These are phyloP conservation scores for Danionella cerebrum DNA, from an alignment of 2,113 vertebrate species.

Conservation along the genomic window DNA sequence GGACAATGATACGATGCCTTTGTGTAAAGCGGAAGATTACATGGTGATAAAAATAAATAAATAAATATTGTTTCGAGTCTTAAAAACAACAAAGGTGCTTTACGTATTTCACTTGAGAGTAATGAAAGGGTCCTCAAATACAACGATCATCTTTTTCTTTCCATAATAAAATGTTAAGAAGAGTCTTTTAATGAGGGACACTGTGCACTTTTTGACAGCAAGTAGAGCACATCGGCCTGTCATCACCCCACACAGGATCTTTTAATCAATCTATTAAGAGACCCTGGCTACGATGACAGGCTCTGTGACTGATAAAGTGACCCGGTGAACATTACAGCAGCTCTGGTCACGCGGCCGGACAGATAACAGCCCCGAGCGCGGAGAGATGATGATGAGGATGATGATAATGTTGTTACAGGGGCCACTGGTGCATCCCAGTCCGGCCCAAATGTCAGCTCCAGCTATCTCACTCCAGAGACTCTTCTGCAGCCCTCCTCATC, in stretches of 20 bases:
- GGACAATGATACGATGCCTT: no score
- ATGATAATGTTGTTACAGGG: constrained; percentile 48
- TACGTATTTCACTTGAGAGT: no score
- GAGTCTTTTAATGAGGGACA: not conserved
- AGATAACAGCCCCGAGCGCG: constrained; percentile 56
- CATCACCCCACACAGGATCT: constrained; percentile 37
- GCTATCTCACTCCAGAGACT: constrained; percentile 34
- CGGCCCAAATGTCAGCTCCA: constrained; percentile 55
- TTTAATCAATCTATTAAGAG: constrained; percentile 58
- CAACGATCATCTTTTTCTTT: no score
- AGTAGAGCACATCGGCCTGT: constrained; percentile 10
- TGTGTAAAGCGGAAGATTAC: no score
- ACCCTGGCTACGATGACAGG: constrained; percentile 33
- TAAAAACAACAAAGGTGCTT: no score
- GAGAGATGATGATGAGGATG: constrained; percentile 54
- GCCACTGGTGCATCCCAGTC: constrained; percentile 48
- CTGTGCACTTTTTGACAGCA: not conserved
- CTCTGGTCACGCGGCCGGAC: constrained; percentile 39
- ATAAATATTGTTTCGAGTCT: no score
- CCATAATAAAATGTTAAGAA: no score
- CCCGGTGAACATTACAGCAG: constrained; percentile 35
- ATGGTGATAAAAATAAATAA: no score
- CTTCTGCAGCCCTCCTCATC: not conserved
- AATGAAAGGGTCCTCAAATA: no score
- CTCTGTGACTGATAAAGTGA: constrained; percentile 49